phyloP scores from a whole-genome alignment of 2,113 vertebrate genomes.

The Salminus brasiliensis region DNA sequence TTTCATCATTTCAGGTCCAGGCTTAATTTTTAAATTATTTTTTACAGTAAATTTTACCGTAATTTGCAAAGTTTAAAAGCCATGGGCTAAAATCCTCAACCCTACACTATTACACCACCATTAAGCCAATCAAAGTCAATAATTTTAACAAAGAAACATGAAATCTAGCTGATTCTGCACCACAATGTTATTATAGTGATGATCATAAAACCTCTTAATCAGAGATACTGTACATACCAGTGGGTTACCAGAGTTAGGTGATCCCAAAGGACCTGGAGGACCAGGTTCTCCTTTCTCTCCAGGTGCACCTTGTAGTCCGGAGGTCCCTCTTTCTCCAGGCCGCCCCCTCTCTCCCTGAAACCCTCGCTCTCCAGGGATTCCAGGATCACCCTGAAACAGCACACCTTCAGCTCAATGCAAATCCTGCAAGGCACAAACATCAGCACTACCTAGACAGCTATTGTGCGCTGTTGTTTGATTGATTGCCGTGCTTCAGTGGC shows the following conservation, averaged over 20 bases:
- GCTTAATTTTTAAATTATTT: too few relatives aligned
- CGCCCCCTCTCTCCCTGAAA: slow-evolving; percentile 83
- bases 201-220: neutral
- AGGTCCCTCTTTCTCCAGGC: slow-evolving; percentile 78
- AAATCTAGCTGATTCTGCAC: too few relatives aligned
- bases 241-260: slow-evolving; percentile 63
- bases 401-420: slow-evolving; percentile 12
- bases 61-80: too few relatives aligned
- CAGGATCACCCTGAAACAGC: slow-evolving; percentile 86
- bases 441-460: neutral
- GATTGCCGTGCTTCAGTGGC: neutral
- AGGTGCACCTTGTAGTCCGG: slow-evolving; percentile 76
- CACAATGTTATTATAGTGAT: too few relatives aligned
- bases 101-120: too few relatives aligned
- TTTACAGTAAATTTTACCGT: too few relatives aligned
- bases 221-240: slow-evolving; percentile 76
- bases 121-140: too few relatives aligned
- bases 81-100: too few relatives aligned
- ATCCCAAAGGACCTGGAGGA: slow-evolving; percentile 79
- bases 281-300: slow-evolving; percentile 83
- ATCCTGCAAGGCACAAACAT: neutral
- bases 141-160: too few relatives aligned
- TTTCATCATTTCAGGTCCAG: too few relatives aligned
- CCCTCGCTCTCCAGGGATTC: slow-evolving; percentile 92
- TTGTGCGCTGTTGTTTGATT: neutral